A percentile compares a stretch with the other conserved stretches of the same genome.
These are phyloP conservation scores for Falco columbarius DNA, from an alignment of 2,797 vertebrate genomes.

Conservation along the genomic window DNA sequence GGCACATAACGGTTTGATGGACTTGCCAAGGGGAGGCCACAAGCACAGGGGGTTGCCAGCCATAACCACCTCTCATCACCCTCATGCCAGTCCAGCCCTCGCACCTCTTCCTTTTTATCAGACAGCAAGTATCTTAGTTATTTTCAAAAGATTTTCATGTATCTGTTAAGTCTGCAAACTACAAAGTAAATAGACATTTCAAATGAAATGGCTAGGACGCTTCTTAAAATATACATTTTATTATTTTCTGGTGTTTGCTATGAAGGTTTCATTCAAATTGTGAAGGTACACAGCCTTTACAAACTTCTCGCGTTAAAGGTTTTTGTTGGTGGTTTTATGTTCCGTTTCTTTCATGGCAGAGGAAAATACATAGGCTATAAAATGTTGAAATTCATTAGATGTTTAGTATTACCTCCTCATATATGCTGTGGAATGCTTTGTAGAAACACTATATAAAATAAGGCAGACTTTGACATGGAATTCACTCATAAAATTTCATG, in stretches of 20 bases:
- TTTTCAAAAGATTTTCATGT: slow-evolving; percentile 43
- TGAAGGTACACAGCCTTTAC: slow-evolving; percentile 79
- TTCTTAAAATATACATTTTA: slow-evolving; percentile 77
- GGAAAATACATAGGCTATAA: slow-evolving; percentile 91
- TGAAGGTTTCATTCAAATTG: slow-evolving; percentile 72
- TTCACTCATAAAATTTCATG: slow-evolving; percentile 86
- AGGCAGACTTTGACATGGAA: slow-evolving; percentile 92
- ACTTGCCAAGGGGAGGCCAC: background rate
- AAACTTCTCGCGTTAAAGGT: slow-evolving; percentile 83
- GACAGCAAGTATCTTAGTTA: background rate
- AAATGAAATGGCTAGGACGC: slow-evolving; percentile 61
- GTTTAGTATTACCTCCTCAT: slow-evolving; percentile 81
- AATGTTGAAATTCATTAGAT: slow-evolving; percentile 88
- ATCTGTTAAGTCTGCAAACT: background rate
- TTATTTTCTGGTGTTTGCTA: slow-evolving; percentile 72
- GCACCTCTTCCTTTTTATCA: background rate
- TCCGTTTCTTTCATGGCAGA: slow-evolving; percentile 80
- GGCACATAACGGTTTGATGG: background rate
- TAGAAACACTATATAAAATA: slow-evolving; percentile 98
- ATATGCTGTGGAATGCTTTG: slow-evolving; percentile 87
- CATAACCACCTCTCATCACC: background rate
- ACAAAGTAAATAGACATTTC: slow-evolving; percentile 1
- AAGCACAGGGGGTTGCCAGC: background rate
- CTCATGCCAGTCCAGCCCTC: background rate
- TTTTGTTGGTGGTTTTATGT: background rate